Evolutionary conservation across 1,140 invertebrate species (phyloP).

Genomic region (Papilio polytes): DNA sequence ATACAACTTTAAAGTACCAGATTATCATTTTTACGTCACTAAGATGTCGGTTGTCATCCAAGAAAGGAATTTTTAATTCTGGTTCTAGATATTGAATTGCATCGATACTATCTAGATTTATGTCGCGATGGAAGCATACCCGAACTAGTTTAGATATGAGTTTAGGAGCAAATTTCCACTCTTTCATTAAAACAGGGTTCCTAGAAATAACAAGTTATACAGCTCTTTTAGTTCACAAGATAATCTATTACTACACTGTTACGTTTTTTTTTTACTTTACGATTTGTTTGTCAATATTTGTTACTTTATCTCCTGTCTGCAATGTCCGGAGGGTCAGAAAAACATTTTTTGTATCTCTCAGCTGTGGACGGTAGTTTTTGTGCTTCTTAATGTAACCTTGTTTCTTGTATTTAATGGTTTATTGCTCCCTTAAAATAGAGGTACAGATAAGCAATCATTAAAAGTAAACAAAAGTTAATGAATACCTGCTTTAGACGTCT

Average conservation of each 20-base stretch:
- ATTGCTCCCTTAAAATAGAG: constrained; percentile 4
- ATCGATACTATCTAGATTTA: too few species aligned
- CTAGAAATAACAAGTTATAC: not conserved
- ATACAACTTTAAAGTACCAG: not conserved
- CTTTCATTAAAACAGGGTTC: too few species aligned
- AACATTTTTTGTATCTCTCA: constrained; percentile 65
- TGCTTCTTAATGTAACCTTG: constrained; percentile 38
- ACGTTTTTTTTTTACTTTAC: not conserved
- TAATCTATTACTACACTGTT: not conserved
- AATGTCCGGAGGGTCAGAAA: constrained; percentile 58
- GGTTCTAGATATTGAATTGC: too few species aligned
- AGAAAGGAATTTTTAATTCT: not conserved
- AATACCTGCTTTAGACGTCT: not conserved
- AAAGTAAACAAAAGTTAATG: not conserved
- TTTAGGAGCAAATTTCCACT: too few species aligned
- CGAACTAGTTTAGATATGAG: too few species aligned
- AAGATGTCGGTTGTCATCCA: not conserved
- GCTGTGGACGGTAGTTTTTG: constrained; percentile 51
- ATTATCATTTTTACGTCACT: not conserved
- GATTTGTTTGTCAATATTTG: not conserved
- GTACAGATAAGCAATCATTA: not conserved
- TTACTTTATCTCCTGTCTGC: constrained; percentile 54
- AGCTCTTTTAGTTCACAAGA: not conserved
- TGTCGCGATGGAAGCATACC: too few species aligned
- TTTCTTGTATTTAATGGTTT: constrained; percentile 37